Evolutionary conservation across 2,888 invertebrate genomes (phyloP), one percentile per base, ranked within the genome.

Genomic region (Parnassius apollo): DNA sequence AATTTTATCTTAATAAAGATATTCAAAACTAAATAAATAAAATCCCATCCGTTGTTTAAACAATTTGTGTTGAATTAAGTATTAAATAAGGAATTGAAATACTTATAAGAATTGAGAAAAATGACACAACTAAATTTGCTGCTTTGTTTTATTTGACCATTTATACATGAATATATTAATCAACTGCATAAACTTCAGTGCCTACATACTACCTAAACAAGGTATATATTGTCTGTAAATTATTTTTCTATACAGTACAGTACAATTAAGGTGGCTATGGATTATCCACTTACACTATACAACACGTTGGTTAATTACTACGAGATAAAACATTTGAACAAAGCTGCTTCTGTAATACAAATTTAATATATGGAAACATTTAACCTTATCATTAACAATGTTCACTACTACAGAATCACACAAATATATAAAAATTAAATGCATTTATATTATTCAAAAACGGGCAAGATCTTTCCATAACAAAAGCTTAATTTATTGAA

Each of bases 201-300:
- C 83, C 90, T 90, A 91, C 88, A 72, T 81, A 89, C 90, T 90
- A 91, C 88, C 88, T 90, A 89, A 90, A 89, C 90, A 90, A 87
- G 84, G 74, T 82, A 85, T 82, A 88, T 89, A 90, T 90, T 91
- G 90, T 90, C 91, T 82, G 84, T 83, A 85, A 83, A 81, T 82
- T 80, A 82, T 81, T 78, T 70, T 66, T 78, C 83, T 88, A 86
- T 88, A 88, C 84, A 78, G 78, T 77, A 88, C 84, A 78, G 78
- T 77, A 88, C 84, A 78, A 78, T 77, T 82, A 74, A 70, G 76
- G 83, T 82, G 81, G 82, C 83, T 82, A 83, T 81, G 78, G 80
- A 83, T 10, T 82, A 80, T 81, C 13, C 51, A 59, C 46, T 62
- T 62, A 59, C 8, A 42, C 45, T 54, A 54, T 45, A 50, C 44